These are phyloP conservation scores for Magallana angulata DNA, from an alignment of 1,140 invertebrate species.

Conservation along the genomic window DNA sequence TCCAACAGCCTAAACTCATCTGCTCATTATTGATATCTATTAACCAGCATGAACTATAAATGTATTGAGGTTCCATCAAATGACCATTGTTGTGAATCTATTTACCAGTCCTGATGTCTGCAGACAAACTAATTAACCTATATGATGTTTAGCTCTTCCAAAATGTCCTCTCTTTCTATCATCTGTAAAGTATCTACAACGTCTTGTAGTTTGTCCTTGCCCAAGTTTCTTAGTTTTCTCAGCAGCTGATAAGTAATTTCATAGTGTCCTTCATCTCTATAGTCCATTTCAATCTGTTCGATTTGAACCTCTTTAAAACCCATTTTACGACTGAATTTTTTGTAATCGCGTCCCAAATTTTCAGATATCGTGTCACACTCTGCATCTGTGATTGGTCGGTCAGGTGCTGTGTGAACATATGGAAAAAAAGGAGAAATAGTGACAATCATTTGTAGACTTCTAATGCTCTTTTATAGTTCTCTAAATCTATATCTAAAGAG, in stretches of 20 bases:
- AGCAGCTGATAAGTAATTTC: conserved; percentile 49
- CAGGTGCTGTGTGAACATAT: background rate
- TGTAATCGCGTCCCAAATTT: conserved; percentile 35
- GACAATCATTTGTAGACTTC: no score
- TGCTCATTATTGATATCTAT: no score
- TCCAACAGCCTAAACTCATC: no score
- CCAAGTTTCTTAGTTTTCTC: conserved; percentile 39
- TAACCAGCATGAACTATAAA: no score
- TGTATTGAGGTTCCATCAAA: no score
- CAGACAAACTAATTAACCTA: background rate
- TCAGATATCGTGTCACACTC: conserved; percentile 20
- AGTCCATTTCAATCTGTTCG: conserved; percentile 48
- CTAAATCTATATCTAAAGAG: no score
- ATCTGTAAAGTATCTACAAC: conserved; percentile 43
- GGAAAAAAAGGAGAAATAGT: no score
- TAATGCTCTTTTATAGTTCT: no score
- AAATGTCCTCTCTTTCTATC: conserved; percentile 45
- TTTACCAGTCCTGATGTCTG: no score
- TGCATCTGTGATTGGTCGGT: background rate
- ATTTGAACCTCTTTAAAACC: conserved; percentile 41
- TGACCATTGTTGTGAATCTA: no score
- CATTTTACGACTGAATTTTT: conserved; percentile 40
- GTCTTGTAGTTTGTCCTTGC: conserved; percentile 18
- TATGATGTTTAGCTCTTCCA: conserved; percentile 9
- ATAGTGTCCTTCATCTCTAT: conserved; percentile 46